Evolutionary conservation across 2,113 vertebrate species (phyloP), one percentile per base, ranked within the genome.

Genomic region (Physeter macrocephalus): DNA sequence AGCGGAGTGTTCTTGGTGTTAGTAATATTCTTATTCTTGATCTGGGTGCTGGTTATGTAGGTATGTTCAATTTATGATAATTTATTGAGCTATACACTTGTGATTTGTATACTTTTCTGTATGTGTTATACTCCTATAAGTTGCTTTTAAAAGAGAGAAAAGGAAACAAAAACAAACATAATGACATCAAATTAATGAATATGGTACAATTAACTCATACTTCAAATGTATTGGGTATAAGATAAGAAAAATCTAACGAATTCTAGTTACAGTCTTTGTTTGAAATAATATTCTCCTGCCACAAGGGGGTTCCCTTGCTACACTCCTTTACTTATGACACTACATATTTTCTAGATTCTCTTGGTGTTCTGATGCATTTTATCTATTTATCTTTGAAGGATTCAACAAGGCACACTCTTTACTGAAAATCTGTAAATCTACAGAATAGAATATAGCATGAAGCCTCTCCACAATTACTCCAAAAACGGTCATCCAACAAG

Each of bases 231-330:
- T 20, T 39, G 6, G 8, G 5, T 75, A 12, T 62, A 34, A 43
- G 11, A 46, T 52, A 52, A 90, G 66, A 90, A 66, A 62, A 64
- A 69, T 31, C 1, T 13, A 82, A 67, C n/a, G 46, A 41, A 25
- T 27, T 57, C 41, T 74, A 29, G 3, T 81, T 90, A 23, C 18
- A 72, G 4, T 36, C n/a, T 21, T 91, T 25, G 3, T 69, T 93
- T 59, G 54, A 17, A 69, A 92, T 59, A 61, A 67, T 52, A 41
- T 49, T 92, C 41, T 93, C 34, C 9, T 43, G 52, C 88, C 93
- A 95, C 85, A 81, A 96, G 96, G 64, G 85, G 88, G 71, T 85
- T 78, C 85, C 87, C 96, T 97, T 93, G 93, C 66, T 85, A 85
- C 77, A 93, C 31, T 87, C 21, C 11, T 72, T 59, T 69, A 31